Evolutionary conservation across 2,797 vertebrate genomes (phyloP), one percentile per base, ranked within the genome.

Genomic region (Gallinago stenura): DNA sequence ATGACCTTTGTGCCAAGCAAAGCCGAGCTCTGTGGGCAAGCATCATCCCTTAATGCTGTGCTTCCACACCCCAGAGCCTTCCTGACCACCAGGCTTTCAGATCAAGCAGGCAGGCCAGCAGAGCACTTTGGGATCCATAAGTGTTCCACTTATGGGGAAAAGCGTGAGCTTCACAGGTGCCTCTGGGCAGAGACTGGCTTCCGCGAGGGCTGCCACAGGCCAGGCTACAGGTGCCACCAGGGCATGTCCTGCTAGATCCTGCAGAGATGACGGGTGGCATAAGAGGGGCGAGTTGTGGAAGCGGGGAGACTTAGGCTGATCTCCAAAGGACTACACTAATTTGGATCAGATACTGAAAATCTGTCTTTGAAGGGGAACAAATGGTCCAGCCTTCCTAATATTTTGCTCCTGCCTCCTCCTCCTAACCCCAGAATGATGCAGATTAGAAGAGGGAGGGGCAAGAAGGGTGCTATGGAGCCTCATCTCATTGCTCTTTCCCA

Each of bases 111-210:
- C 15, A 0, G 0, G 6, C 17, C 43, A 70, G 75, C n/a, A 64
- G 70, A 26, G 50, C 4, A 0, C 6, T 57, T 30, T 11, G 66
- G 39, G 20, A 17, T 20, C 56, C 11, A 0, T 6, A 18, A n/a
- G 1, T 11, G 10, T 50, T 33, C 19, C 30, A 5, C 1, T 5
- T 28, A 26, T 17, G 15, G 51, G 26, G 51, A 26, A 19, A 56
- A 13, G 39, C 0, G 0, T 5, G 39, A 75, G n/a, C 31, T 68
- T 10, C 9, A 2, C 6, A 3, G 0, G 0, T 7, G 22, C 10
- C 46, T 26, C 76, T 12, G 68, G 64, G 33, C 22, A 66, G 30
- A 48, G 37, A 0, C 4, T 2, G 54, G 50, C 35, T 48, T 54
- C 26, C 10, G 20, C 15, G 8, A 41, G 37, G 30, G n/a, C 31